phyloP scores from a whole-genome alignment of 92 coral and sea anemone species.

The Zoanthus solanderi region DNA sequence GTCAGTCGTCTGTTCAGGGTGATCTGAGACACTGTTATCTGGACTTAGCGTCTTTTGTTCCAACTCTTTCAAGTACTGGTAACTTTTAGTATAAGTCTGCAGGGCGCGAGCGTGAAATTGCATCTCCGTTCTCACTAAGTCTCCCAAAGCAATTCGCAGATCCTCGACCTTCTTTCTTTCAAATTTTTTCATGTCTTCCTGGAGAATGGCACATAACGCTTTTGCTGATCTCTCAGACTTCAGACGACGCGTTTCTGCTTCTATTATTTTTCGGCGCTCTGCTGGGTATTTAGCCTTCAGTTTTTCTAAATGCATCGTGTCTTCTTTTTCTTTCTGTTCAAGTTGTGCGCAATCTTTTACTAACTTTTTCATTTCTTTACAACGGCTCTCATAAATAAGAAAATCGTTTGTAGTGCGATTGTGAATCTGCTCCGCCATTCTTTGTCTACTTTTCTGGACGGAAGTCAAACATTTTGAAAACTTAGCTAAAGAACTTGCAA shows the following conservation, averaged over 20 bases:
- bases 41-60: constrained; percentile 1
- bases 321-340: constrained; percentile 63
- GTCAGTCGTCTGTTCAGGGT: not conserved
- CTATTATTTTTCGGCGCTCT: constrained; percentile 69
- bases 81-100: constrained; percentile 80
- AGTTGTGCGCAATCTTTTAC: constrained; percentile 64
- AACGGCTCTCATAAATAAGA: constrained; percentile 67
- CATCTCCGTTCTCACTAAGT: constrained; percentile 78
- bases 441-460: constrained; percentile 45
- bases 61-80: constrained; percentile 46
- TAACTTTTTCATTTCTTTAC: constrained; percentile 71
- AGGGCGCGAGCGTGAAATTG: constrained; percentile 83
- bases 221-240: constrained; percentile 61
- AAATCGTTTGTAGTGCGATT: constrained; percentile 65
- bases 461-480: constrained; percentile 58
- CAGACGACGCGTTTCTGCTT: constrained; percentile 71
- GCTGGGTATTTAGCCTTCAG: constrained; percentile 65
- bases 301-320: constrained; percentile 48
- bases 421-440: constrained; percentile 48
- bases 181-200: constrained; percentile 71
- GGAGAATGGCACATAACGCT: constrained; percentile 54
- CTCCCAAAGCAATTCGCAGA: constrained; percentile 60
- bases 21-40: not conserved
- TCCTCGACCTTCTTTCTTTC: constrained; percentile 69
- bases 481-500: constrained; percentile 27